phyloP scores from a whole-genome alignment of 2,888 invertebrate species.

The Phyllotreta cruciferae region DNA sequence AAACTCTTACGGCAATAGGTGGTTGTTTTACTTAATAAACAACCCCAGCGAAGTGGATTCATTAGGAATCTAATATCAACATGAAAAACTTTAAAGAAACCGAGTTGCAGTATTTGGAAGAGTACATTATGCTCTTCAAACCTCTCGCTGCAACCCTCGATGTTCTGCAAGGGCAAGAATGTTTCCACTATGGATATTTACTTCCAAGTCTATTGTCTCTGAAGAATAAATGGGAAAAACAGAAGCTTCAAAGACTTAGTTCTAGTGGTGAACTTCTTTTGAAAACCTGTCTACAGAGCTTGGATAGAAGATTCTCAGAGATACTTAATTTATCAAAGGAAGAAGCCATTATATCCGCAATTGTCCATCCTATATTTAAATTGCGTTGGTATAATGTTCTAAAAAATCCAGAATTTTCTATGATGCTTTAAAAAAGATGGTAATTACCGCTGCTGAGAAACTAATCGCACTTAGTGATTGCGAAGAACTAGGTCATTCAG shows the following conservation, averaged over 20 bases:
- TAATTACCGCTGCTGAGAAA: slow-evolving; percentile 26
- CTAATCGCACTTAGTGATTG: no score
- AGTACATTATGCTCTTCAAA: background rate
- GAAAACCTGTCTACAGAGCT: slow-evolving; percentile 5
- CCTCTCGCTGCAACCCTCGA: slow-evolving; percentile 53
- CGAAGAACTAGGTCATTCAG: no score
- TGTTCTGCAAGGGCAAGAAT: slow-evolving; percentile 75
- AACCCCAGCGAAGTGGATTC: no score
- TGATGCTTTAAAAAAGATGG: slow-evolving; percentile 24
- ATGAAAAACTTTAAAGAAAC: slow-evolving; percentile 4
- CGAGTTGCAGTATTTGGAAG: background rate
- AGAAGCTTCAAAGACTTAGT: slow-evolving; percentile 24
- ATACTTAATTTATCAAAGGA: slow-evolving; percentile 1
- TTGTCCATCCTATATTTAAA: slow-evolving; percentile 18
- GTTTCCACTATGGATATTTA: slow-evolving; percentile 41
- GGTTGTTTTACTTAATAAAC: no score
- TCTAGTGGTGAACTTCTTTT: slow-evolving; percentile 15
- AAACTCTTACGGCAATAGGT: no score
- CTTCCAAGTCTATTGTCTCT: slow-evolving; percentile 23
- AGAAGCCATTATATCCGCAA: slow-evolving; percentile 6
- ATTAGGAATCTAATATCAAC: no score
- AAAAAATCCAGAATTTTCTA: slow-evolving; percentile 15
- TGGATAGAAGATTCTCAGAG: background rate
- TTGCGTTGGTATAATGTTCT: slow-evolving; percentile 9
- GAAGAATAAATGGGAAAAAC: slow-evolving; percentile 29